phyloP scores from a whole-genome alignment of 2,113 vertebrate species.

The Marcusenius ussheri region DNA sequence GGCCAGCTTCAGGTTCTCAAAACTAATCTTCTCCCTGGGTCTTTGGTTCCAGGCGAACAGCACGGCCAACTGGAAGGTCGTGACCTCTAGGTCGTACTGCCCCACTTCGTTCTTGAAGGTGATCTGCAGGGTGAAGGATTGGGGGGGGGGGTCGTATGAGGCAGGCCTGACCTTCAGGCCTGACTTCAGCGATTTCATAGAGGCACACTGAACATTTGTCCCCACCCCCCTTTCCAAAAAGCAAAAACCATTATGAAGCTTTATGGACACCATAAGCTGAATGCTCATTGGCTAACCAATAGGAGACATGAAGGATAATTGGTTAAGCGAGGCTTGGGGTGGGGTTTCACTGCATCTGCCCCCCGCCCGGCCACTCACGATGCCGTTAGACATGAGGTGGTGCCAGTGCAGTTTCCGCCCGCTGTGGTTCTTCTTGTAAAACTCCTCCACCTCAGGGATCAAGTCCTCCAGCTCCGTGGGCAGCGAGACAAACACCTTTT shows the following conservation, averaged over 20 bases:
- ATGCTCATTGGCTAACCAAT: background rate
- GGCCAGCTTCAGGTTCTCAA: constrained; percentile 95
- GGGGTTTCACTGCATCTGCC: background rate
- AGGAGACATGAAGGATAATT: background rate
- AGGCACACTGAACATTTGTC: background rate
- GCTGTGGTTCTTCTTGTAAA: constrained; percentile 99
- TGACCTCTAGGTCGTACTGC: constrained; percentile 96
- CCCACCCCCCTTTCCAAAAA: background rate
- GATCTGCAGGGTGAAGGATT: constrained; percentile 63
- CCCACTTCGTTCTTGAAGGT: constrained; percentile 99
- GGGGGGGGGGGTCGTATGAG: background rate
- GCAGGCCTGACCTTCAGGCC: background rate
- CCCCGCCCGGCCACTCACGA: constrained; percentile 67
- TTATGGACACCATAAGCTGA: background rate
- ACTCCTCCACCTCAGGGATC: constrained; percentile 97
- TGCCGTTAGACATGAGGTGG: constrained; percentile 99
- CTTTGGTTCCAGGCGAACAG: constrained; percentile 99
- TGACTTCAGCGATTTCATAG: background rate
- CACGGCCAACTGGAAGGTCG: constrained; percentile 95
- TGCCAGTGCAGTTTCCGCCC: constrained; percentile 98
- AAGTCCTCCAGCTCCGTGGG: constrained; percentile 95
- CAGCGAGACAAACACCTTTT: constrained; percentile 95
- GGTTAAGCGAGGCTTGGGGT: background rate
- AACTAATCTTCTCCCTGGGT: constrained; percentile 95
- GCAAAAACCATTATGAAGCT: background rate